phyloP scores from a whole-genome alignment of 2,113 vertebrate genomes.

The Origma solitaria region DNA sequence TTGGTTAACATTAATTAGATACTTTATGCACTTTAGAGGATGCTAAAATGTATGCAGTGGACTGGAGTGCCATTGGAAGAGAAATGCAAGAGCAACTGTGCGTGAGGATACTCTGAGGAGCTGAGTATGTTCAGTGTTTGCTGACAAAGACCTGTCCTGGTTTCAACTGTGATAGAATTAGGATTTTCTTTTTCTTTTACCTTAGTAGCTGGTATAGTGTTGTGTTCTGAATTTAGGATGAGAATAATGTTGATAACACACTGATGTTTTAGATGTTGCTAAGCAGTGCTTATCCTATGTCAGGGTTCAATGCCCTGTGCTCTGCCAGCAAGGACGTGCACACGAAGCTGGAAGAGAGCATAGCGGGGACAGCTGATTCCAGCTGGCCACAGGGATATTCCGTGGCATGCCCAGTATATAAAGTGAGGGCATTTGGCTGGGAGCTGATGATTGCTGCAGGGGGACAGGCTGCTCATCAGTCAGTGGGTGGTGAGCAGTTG shows the following conservation, averaged over 20 bases:
- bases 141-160: not conserved
- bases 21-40: not conserved
- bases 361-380: not conserved
- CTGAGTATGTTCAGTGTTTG: not conserved
- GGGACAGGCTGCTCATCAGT: accelerated
- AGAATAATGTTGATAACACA: not conserved
- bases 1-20: not conserved
- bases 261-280: not conserved
- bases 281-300: not conserved
- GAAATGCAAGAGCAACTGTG: not conserved
- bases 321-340: not conserved
- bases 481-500: not conserved
- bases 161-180: not conserved
- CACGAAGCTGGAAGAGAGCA: not conserved
- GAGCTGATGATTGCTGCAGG: not conserved
- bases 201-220: not conserved
- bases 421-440: not conserved
- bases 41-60: not conserved
- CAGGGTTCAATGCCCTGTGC: not conserved
- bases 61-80: not conserved
- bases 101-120: accelerated
- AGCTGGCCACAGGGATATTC: accelerated
- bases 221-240: not conserved
- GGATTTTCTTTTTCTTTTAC: not conserved
- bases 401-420: not conserved